Evolutionary conservation across 30 jellyfish, hydroid and myxozoan species (phyloP), one percentile per base, ranked within the genome.

Genomic region (Aurelia aurita complex sp. Pacific): DNA sequence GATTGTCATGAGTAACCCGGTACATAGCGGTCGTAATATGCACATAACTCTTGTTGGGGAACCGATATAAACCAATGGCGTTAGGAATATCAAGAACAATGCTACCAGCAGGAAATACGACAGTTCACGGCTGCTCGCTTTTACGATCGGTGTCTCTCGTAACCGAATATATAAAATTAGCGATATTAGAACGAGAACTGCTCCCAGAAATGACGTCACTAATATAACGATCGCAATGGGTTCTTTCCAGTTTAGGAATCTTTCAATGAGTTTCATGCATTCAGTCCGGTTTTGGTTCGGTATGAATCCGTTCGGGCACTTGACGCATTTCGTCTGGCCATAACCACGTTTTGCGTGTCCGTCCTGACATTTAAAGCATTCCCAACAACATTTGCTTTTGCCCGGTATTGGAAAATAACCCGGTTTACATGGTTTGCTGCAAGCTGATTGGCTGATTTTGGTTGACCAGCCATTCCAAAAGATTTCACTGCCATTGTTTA

Each of bases 381-480:
- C 80, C 98, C 98, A 92, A 83, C 98, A 92, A 72, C 98, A 92
- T 63, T 82, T 76, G 81, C 77, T 75, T 36, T 72, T 60, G 53
- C 98, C 96, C 17, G 84, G 67, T 4, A 92, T 82, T 46, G 82
- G 90, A 57, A 67, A 80, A 29, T 77, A 66, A 10, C 98, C 98
- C 77, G 98, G 98, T 64, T 64, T 65, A 64, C 98, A 92, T 50
- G 97, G 94, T 54, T 18, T 18, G 66, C 97, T 88, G 83, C 98
- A 92, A 2, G 79, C 54, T 10, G 98, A 87, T 61, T 19, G 61
- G 62, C 83, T 70, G 18, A 19, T 67, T n/a, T 81, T 65, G 36
- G 91, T 53, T 19, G 38, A 64, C 96, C 91, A 88, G 15, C 89
- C 96, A 64, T 79, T 80, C 91, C 90, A 77, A 36, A 3, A 17